Evolutionary conservation across 2,113 vertebrate species (phyloP).

Genomic region (Aythya baeri): DNA sequence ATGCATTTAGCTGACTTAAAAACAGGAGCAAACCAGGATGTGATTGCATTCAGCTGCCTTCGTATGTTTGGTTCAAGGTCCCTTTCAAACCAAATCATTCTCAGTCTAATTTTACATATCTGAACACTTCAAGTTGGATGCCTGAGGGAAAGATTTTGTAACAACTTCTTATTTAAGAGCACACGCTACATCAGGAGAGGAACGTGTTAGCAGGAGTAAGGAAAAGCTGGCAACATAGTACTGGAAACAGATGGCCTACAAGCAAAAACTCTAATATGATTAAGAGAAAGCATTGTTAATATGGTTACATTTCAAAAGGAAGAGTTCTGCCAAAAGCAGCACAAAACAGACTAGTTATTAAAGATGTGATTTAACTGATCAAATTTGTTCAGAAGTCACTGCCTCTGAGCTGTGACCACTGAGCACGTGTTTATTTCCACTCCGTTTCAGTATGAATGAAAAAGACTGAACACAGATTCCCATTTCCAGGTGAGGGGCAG

Average conservation of each 20-base stretch:
- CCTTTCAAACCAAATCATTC: background rate
- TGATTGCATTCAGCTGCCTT: background rate
- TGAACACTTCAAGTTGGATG: background rate
- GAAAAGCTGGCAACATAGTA: background rate
- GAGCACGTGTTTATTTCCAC: background rate
- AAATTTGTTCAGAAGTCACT: background rate
- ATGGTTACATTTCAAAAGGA: background rate
- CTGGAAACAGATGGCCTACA: conserved; percentile 12
- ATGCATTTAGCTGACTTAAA: background rate
- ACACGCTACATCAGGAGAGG: background rate
- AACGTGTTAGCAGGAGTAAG: background rate
- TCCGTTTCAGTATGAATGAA: background rate
- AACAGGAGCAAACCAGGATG: background rate
- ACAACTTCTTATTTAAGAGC: background rate
- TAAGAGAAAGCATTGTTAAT: conserved; percentile 3
- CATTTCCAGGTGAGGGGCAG: background rate
- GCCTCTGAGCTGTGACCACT: background rate
- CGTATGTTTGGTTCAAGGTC: background rate
- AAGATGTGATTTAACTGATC: background rate
- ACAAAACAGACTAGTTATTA: background rate
- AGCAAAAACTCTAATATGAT: conserved; percentile 5
- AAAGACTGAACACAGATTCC: background rate
- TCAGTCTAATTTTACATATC: background rate
- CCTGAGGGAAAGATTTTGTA: background rate
- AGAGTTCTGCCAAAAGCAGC: background rate